Base-by-base conservation (phyloP, 2,113 vertebrate genomes). In the Ploceus nigricollis region DNA sequence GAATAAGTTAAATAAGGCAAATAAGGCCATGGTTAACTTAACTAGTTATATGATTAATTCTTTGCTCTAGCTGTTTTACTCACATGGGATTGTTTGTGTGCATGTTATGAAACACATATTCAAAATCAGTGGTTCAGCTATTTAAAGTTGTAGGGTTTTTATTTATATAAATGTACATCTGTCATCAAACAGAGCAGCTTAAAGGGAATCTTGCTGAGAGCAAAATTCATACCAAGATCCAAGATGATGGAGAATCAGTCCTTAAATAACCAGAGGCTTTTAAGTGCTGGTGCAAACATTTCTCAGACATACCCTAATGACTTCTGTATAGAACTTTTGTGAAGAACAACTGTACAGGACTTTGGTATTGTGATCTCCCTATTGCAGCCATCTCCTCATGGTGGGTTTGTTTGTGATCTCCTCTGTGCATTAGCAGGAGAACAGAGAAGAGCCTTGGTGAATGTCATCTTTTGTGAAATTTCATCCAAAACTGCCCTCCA, bases 1-100 rank as follows among this genome's bases (percentile, higher is more conserved):
- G 72, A 92, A 53, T 60, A 96, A 90, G 88, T 96, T 81, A 93
- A 96, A 90, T 75, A 93, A 95, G 45, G 68, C 39, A 96, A 90
- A 88, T 57, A 83, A 76, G 35, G 35, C 56, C 35, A 8, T 53
- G 71, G 85, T 82, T 91, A 95, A 83, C 60, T 68, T 87, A 63
- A 88, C 84, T 60, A 40, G 71, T 83, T 88, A 19, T 63, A 40
- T 53, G 56, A 83, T 81, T 83, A 51, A 83, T 86, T 77, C 63
- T 86, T 91, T 85, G 30, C 54, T 88, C 21, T 47, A 57, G 48
- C 65, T 93, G 7, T 82, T 95, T 88, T 44, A 69, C 42, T 75
- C 42, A 30, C 15, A 50, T 82, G 66, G 28, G 82, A 87, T 4
- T 58, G 50, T 82, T 83, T 66, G 44, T 70, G 24, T 35, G 42